These are phyloP conservation scores for Parnassius smintheus DNA, from an alignment of 2,888 invertebrate genomes.

Conservation along the genomic window DNA sequence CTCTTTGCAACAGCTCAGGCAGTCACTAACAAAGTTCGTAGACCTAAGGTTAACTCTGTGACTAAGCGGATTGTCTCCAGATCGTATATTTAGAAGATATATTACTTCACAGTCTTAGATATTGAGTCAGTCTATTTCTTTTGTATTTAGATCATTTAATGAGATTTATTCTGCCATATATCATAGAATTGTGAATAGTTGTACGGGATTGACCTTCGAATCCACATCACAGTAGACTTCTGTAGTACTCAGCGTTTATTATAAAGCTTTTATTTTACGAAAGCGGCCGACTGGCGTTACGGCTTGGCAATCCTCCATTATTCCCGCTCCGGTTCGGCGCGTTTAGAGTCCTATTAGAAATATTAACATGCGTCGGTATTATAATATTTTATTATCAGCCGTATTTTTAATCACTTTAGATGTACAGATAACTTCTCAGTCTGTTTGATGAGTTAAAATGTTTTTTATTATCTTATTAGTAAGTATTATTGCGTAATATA, in stretches of 20 bases:
- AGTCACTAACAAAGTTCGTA: slow-evolving; percentile 9
- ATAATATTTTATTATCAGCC: slow-evolving; percentile 41
- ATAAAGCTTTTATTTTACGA: slow-evolving; percentile 41
- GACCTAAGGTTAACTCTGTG: slow-evolving; percentile 16
- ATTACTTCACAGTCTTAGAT: slow-evolving; percentile 15
- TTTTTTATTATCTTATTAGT: neutral
- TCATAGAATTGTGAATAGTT: slow-evolving; percentile 21
- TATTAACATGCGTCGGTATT: slow-evolving; percentile 54
- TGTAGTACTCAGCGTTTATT: slow-evolving; percentile 34
- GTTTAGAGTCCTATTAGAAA: slow-evolving; percentile 69
- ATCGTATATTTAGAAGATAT: slow-evolving; percentile 23
- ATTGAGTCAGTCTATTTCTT: slow-evolving; percentile 24
- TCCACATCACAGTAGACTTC: slow-evolving; percentile 11
- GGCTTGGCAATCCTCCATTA: slow-evolving; percentile 64
- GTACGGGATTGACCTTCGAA: slow-evolving; percentile 32
- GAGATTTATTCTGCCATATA: slow-evolving; percentile 20
- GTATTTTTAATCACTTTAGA: slow-evolving; percentile 36
- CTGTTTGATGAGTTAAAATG: slow-evolving; percentile 21
- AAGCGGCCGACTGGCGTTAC: slow-evolving; percentile 50
- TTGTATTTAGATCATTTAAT: slow-evolving; percentile 16
- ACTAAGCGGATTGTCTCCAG: slow-evolving; percentile 23
- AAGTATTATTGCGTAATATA: too few species aligned
- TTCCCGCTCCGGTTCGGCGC: slow-evolving; percentile 60
- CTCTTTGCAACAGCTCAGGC: too few species aligned
- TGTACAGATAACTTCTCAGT: slow-evolving; percentile 37